These are phyloP conservation scores for Cosmopolites sordidus DNA, from an alignment of 2,888 invertebrate species.

Conservation along the genomic window DNA sequence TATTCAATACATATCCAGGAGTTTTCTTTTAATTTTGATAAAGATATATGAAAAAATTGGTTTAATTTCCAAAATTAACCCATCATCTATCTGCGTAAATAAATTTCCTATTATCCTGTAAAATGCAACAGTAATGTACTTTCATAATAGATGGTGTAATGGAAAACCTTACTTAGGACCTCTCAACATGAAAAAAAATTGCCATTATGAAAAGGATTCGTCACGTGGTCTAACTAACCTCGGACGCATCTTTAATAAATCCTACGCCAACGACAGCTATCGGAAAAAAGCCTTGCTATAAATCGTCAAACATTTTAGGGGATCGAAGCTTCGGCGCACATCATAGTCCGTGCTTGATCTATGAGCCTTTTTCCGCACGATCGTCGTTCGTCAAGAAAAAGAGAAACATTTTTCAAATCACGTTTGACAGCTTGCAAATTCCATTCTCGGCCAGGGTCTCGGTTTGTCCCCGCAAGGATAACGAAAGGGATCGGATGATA, in stretches of 20 bases:
- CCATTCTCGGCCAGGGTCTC: slow-evolving; percentile 6
- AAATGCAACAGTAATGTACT: too few species aligned
- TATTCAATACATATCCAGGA: too few species aligned
- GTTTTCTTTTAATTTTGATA: too few species aligned
- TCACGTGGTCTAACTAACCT: background rate
- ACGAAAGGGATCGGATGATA: slow-evolving; percentile 5
- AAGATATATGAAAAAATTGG: too few species aligned
- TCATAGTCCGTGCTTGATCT: slow-evolving; percentile 21
- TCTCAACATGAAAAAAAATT: too few species aligned
- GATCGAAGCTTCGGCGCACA: slow-evolving; percentile 3
- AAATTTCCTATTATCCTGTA: too few species aligned
- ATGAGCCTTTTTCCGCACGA: slow-evolving; percentile 17
- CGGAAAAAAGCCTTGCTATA: background rate
- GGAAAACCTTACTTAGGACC: too few species aligned
- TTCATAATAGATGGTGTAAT: too few species aligned
- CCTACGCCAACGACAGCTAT: slow-evolving; percentile 1
- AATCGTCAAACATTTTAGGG: background rate
- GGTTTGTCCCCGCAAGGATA: slow-evolving; percentile 3
- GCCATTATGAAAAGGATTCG: too few species aligned
- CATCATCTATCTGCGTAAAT: too few species aligned
- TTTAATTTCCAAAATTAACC: too few species aligned
- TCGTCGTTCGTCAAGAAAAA: slow-evolving; percentile 15
- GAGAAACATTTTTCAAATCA: slow-evolving; percentile 23
- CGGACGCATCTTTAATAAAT: slow-evolving; percentile 1
- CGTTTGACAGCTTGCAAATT: slow-evolving; percentile 23